Conservation (phyloP, 2,113 vertebrate genomes). For the Rana temporaria region DNA sequence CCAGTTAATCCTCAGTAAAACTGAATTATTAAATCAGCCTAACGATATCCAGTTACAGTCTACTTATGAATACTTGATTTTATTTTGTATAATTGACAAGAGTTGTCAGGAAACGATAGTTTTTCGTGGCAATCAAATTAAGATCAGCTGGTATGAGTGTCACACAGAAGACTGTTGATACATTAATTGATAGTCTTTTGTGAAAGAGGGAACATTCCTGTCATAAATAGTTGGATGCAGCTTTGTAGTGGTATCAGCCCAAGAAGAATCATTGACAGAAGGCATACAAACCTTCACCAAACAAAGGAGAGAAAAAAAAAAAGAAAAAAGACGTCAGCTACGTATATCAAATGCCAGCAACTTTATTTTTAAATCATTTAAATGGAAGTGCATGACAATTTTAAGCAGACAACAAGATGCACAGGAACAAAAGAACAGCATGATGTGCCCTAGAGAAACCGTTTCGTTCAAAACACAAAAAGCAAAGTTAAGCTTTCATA, state of each 20-base stretch:
- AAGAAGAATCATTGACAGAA: slow-evolving; percentile 51
- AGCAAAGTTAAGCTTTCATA: slow-evolving; percentile 59
- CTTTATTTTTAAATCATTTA: slow-evolving; percentile 75
- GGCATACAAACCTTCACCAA: slow-evolving; percentile 53
- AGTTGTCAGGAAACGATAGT: slow-evolving; percentile 80
- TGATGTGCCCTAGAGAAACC: slow-evolving; percentile 35
- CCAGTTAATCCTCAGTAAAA: slow-evolving; percentile 84
- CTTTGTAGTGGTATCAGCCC: slow-evolving; percentile 62
- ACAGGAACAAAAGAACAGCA: slow-evolving; percentile 56
- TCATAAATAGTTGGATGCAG: slow-evolving; percentile 66
- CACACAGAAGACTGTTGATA: slow-evolving; percentile 69
- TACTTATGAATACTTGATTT: slow-evolving; percentile 97
- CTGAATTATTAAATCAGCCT: slow-evolving; percentile 95
- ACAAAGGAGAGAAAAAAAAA: too few species aligned
- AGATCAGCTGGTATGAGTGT: slow-evolving; percentile 73
- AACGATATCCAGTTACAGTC: slow-evolving; percentile 85
- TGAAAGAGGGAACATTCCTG: slow-evolving; percentile 65
- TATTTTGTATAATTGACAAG: slow-evolving; percentile 94
- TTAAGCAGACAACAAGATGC: slow-evolving; percentile 65
- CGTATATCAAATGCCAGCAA: slow-evolving; percentile 61
- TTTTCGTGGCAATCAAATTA: slow-evolving; percentile 78
- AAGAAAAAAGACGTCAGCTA: slow-evolving; percentile 60
- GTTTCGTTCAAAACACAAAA: slow-evolving; percentile 59
- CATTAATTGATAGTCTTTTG: slow-evolving; percentile 70
- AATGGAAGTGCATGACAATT: slow-evolving; percentile 67